These are phyloP conservation scores for Carpatolechia fugitivella DNA, from an alignment of 2,888 invertebrate genomes.

Conservation along the genomic window DNA sequence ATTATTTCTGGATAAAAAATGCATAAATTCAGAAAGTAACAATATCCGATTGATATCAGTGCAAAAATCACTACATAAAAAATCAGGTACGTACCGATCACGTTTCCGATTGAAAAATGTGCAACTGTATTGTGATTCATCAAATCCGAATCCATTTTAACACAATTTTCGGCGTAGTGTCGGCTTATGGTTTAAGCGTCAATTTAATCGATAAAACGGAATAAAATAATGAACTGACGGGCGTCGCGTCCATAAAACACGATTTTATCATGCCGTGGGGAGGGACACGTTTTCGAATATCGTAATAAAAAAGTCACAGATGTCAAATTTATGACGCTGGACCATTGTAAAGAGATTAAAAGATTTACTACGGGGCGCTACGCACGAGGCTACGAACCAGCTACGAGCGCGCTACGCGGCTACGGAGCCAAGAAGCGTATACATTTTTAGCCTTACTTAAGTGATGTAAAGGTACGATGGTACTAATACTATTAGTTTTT, in stretches of 20 bases:
- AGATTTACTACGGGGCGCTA: slow-evolving; percentile 68
- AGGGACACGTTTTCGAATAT: slow-evolving; percentile 75
- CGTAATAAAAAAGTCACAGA: slow-evolving; percentile 79
- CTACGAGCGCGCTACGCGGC: slow-evolving; percentile 26
- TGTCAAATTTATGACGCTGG: slow-evolving; percentile 77
- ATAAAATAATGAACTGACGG: slow-evolving; percentile 74
- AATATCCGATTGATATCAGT: too few species aligned
- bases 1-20: too few species aligned
- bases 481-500: too few species aligned
- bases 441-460: too few species aligned
- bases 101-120: background rate
- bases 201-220: slow-evolving; percentile 66
- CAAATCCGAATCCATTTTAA: slow-evolving; percentile 27
- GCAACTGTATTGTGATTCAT: slow-evolving; percentile 8
- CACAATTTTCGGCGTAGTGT: slow-evolving; percentile 19
- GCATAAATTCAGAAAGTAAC: too few species aligned
- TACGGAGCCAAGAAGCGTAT: too few species aligned
- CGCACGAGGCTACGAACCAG: slow-evolving; percentile 42
- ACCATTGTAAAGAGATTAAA: slow-evolving; percentile 79
- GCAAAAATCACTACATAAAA: too few species aligned
- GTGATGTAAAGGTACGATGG: too few species aligned
- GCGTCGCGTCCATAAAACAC: slow-evolving; percentile 68
- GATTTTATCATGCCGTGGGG: slow-evolving; percentile 76
- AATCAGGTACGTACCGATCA: too few species aligned
- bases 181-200: slow-evolving; percentile 36